Percentiles rank a stretch among this genome's conserved stretches.
Evolutionary conservation across 2,888 invertebrate species (phyloP).

Genomic region (Oxytorus armatus): DNA sequence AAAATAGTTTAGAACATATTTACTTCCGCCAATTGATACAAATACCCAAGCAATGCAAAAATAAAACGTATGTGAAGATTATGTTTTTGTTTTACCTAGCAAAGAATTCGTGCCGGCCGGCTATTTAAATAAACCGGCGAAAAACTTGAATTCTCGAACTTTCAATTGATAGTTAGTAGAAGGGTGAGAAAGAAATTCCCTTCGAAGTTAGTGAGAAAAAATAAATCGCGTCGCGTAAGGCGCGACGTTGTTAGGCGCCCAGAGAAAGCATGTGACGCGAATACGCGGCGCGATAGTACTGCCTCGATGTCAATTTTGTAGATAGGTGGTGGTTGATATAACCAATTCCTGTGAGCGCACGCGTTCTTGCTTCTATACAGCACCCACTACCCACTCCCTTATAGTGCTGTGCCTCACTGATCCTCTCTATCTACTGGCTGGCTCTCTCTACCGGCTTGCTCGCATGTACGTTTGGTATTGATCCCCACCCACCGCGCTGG

Average conservation of each 20-base stretch:
- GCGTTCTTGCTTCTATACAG: conserved; percentile 15
- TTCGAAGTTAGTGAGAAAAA: not conserved
- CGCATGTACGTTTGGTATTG: conserved; percentile 54
- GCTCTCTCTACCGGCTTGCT: conserved; percentile 49
- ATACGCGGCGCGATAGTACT: conserved; percentile 80
- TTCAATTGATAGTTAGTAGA: not conserved
- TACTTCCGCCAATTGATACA: not conserved
- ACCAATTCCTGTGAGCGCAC: conserved; percentile 3
- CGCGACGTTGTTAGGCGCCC: conserved; percentile 40
- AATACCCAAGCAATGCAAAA: not conserved
- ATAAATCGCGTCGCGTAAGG: conserved; percentile 27
- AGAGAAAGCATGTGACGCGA: conserved; percentile 76
- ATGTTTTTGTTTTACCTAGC: conserved; percentile 41
- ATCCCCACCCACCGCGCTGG: conserved; percentile 57
- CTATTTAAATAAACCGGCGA: not conserved
- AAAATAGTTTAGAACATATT: not conserved
- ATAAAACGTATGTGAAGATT: not conserved
- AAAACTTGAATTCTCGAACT: not conserved
- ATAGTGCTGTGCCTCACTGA: conserved; percentile 1
- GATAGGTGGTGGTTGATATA: conserved; percentile 69
- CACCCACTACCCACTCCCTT: not conserved
- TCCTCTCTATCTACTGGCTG: conserved; percentile 36
- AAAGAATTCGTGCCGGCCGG: conserved; percentile 13
- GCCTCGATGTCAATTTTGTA: conserved; percentile 68
- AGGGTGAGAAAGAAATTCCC: not conserved